These are phyloP conservation scores for Heterodera filipjevi DNA, from an alignment of 2,888 invertebrate species.

Conservation along the genomic window DNA sequence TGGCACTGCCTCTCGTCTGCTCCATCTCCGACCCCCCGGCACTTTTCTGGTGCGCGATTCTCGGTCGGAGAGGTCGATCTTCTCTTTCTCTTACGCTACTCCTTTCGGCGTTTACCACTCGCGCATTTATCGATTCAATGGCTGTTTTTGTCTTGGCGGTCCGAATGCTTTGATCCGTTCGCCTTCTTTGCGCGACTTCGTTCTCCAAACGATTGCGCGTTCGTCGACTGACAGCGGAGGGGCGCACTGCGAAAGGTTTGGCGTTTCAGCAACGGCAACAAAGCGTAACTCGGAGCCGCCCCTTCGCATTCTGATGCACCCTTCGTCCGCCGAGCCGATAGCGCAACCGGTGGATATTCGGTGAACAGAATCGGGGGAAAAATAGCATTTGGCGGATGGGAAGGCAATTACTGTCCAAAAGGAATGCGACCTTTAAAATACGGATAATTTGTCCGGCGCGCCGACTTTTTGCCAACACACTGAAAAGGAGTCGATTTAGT, in stretches of 20 bases:
- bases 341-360: conserved; percentile 35
- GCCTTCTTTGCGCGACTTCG: conserved; percentile 40
- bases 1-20: conserved; percentile 73
- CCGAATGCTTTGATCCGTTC: conserved; percentile 43
- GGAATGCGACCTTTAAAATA: too few relatives aligned
- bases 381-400: too few relatives aligned
- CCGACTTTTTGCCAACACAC: too few relatives aligned
- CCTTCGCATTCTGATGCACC: conserved; percentile 45
- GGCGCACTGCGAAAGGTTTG: neutral
- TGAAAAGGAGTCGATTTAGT: too few relatives aligned
- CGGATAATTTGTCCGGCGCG: too few relatives aligned
- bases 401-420: neutral
- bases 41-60: conserved; percentile 56
- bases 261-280: neutral
- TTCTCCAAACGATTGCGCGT: conserved; percentile 36
- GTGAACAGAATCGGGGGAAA: neutral
- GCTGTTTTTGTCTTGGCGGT: conserved; percentile 45
- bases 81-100: conserved; percentile 45
- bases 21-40: conserved; percentile 47
- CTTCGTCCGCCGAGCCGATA: conserved; percentile 34
- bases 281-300: conserved; percentile 14
- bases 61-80: conserved; percentile 41
- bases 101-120: conserved; percentile 39
- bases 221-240: conserved; percentile 31
- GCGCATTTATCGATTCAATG: conserved; percentile 41